Conservation (phyloP, 2,888 invertebrate species). For the Gerris lacustris region DNA sequence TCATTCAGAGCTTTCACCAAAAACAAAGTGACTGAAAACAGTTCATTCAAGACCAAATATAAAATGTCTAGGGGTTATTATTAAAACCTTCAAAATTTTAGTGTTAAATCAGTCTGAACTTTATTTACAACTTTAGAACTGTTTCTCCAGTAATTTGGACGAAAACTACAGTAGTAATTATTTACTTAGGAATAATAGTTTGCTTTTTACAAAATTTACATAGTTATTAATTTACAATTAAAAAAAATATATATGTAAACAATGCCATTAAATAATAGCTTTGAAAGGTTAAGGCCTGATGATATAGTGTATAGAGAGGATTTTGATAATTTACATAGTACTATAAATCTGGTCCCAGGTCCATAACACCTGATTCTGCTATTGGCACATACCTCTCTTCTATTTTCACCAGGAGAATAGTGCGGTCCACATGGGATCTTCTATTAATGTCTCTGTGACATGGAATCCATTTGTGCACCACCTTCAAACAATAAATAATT, state of each 20-base stretch:
- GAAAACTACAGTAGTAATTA: too few relatives aligned
- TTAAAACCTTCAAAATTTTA: too few relatives aligned
- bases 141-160: too few relatives aligned
- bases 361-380: constrained; percentile 74
- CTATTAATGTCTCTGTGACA: constrained; percentile 77
- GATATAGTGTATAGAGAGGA: too few relatives aligned
- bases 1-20: too few relatives aligned
- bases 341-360: constrained; percentile 52
- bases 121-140: too few relatives aligned
- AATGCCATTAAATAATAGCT: background rate
- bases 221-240: background rate
- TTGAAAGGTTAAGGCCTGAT: too few relatives aligned
- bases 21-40: too few relatives aligned
- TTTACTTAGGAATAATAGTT: too few relatives aligned
- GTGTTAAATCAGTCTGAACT: too few relatives aligned
- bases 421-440: constrained; percentile 83
- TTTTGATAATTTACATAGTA: background rate
- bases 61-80: too few relatives aligned
- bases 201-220: background rate
- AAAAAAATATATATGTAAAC: background rate
- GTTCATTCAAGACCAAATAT: too few relatives aligned
- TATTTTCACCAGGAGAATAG: constrained; percentile 81
- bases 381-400: constrained; percentile 88
- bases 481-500: constrained; percentile 38
- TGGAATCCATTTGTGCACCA: constrained; percentile 89